A percentile compares a stretch with the other conserved stretches of the same genome.
These are phyloP conservation scores for Ceraclea dissimilis DNA, from an alignment of 2,888 invertebrate species.

Conservation along the genomic window DNA sequence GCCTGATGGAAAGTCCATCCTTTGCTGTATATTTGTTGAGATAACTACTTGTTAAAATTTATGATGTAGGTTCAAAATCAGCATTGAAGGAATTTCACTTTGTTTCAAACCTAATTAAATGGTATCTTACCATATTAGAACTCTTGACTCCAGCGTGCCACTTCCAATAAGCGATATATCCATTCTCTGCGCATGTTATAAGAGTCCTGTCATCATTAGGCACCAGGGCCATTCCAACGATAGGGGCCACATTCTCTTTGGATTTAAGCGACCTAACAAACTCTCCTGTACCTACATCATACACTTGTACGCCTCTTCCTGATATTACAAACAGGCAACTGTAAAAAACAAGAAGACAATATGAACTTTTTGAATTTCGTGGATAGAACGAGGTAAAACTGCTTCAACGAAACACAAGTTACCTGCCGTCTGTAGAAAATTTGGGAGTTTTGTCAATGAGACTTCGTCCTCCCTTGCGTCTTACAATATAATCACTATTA, in stretches of 20 bases:
- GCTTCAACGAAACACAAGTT: background rate
- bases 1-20: no score
- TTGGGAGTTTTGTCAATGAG: slow-evolving; percentile 41
- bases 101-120: no score
- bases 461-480: slow-evolving; percentile 43
- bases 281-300: slow-evolving; percentile 42
- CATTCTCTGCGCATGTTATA: slow-evolving; percentile 40
- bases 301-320: slow-evolving; percentile 41
- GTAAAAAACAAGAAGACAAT: slow-evolving; percentile 27
- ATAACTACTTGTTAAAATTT: no score
- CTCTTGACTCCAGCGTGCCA: slow-evolving; percentile 45
- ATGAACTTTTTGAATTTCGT: no score
- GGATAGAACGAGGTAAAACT: no score
- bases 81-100: no score
- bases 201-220: slow-evolving; percentile 40
- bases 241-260: slow-evolving; percentile 33
- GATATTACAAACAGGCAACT: slow-evolving; percentile 42
- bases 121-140: slow-evolving; percentile 39
- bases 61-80: no score
- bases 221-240: slow-evolving; percentile 39
- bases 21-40: no score
- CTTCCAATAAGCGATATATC: slow-evolving; percentile 41
- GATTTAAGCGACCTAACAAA: slow-evolving; percentile 40
- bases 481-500: slow-evolving; percentile 16
- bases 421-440: slow-evolving; percentile 41